A percentile compares a stretch with the other conserved stretches of the same genome.
phyloP scores from a whole-genome alignment of 2,113 vertebrate species.

The Mastomys natalensis region DNA sequence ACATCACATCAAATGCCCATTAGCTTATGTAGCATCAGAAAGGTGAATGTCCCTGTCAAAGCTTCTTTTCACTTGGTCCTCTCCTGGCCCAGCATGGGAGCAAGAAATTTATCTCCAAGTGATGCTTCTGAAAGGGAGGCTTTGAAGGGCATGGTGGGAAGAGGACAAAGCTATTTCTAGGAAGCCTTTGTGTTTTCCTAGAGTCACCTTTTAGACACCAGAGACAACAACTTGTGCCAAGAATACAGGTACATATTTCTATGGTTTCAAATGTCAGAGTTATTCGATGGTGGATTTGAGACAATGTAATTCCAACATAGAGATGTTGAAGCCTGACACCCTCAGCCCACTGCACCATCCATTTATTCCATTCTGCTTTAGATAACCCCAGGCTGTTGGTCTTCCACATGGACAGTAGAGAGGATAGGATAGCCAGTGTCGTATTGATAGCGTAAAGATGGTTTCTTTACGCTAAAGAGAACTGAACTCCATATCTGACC shows the following conservation, averaged over 20 bases:
- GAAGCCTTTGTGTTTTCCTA: neutral
- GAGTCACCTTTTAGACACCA: neutral
- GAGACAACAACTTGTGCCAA: conserved; percentile 7
- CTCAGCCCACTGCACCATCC: neutral
- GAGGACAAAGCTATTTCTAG: neutral
- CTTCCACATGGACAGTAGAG: neutral
- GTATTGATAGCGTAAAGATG: conserved; percentile 33
- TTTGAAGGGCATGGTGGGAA: neutral
- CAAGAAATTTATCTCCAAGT: neutral
- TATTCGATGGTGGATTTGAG: neutral
- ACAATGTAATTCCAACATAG: neutral
- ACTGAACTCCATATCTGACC: conserved; percentile 32
- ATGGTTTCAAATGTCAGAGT: neutral
- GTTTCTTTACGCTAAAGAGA: neutral
- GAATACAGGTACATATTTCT: neutral
- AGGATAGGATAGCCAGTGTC: neutral
- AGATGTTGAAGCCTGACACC: neutral
- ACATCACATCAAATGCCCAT: conserved; percentile 25
- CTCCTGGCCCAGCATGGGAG: neutral
- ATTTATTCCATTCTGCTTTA: neutral
- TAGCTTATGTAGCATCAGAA: neutral
- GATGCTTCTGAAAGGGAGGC: neutral
- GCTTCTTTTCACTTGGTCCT: no score
- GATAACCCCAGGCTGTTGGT: neutral
- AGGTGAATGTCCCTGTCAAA: neutral